These are phyloP conservation scores for Stigmatopora nigra DNA, from an alignment of 2,113 vertebrate genomes.

Conservation along the genomic window DNA sequence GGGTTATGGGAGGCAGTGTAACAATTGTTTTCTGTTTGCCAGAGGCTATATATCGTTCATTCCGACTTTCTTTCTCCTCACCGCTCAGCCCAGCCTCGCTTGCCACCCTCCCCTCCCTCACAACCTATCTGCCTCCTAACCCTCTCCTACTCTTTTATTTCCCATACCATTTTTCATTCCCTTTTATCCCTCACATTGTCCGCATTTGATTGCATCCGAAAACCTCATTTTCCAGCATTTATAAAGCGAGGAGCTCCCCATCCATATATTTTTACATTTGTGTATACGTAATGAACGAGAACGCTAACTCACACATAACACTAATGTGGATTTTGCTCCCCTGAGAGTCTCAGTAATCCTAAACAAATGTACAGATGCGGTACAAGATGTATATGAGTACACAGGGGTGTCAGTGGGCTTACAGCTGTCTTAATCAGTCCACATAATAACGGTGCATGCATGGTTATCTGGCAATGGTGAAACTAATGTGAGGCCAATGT, in stretches of 20 bases:
- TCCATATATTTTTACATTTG: constrained; percentile 5
- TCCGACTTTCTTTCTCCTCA: constrained; percentile 59
- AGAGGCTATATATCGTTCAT: constrained; percentile 71
- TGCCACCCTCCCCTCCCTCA: constrained; percentile 19
- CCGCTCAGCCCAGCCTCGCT: constrained; percentile 29
- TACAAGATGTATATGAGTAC: constrained; percentile 8
- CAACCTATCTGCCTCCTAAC: constrained; percentile 63
- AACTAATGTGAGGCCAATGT: constrained; percentile 49
- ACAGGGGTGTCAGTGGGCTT: neutral
- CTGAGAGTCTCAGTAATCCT: constrained; percentile 14
- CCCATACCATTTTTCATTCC: constrained; percentile 52
- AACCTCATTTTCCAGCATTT: constrained; percentile 42
- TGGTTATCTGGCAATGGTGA: constrained; percentile 46
- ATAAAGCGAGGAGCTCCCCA: constrained; percentile 34
- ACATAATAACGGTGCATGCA: constrained; percentile 15
- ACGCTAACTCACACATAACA: constrained; percentile 14
- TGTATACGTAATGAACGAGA: constrained; percentile 16
- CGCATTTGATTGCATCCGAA: constrained; percentile 31
- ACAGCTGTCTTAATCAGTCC: constrained; percentile 28
- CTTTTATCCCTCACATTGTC: constrained; percentile 58
- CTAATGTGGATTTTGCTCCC: neutral
- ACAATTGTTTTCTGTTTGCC: constrained; percentile 74
- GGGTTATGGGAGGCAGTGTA: constrained; percentile 73
- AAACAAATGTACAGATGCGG: constrained; percentile 13
- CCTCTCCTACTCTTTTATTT: constrained; percentile 49